Base-by-base conservation (phyloP, 2,113 vertebrate species). In the Rana temporaria region DNA sequence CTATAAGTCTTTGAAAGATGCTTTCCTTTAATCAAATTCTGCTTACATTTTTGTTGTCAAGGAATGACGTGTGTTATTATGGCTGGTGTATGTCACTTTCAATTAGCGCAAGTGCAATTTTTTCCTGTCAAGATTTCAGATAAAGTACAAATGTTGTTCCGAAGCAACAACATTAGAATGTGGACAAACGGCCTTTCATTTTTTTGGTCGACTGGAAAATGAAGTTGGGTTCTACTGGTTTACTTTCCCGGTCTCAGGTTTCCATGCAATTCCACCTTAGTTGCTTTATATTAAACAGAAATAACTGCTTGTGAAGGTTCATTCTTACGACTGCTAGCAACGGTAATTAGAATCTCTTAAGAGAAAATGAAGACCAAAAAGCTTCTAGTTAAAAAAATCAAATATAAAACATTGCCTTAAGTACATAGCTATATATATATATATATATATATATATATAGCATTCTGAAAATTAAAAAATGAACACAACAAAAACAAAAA, bases 91-190 rank as follows among this genome's bases (percentile, higher is more conserved):
- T 7, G 52, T 72, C 52, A 22, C 16, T 48, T 55, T 26, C 42
- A 26, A 55, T 72, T 48, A 22, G 22, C 24, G 8, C 3, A 22
- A 1, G 55, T 6, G 1, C 48, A 16, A 26, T 17, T 11, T 57
- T 73, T 57, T 48, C 42, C 24, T 71, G 7, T 48, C 34, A 52
- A 70, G 68, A 24, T 53, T 70, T 71, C 42, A 30, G 69, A 71
- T 71, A 71, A 55, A 24, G 48, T 55, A 71, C 69, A 55, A 18
- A 11, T 71, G 17, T 71, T 55, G 17, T 56, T 20, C 24, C 24
- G 70, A 30, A 8, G 53, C 24, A 57, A 72, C 69, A 55, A 71
- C n/a, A 30, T 55, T 16, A 55, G 48, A 56, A 48, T 48, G 70
- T 24, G 5, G 70, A 17, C 59, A 62, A 62, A 20, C 59, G 20